Base-by-base conservation (phyloP, 1,140 invertebrate genomes). In the Platyura marginata region DNA sequence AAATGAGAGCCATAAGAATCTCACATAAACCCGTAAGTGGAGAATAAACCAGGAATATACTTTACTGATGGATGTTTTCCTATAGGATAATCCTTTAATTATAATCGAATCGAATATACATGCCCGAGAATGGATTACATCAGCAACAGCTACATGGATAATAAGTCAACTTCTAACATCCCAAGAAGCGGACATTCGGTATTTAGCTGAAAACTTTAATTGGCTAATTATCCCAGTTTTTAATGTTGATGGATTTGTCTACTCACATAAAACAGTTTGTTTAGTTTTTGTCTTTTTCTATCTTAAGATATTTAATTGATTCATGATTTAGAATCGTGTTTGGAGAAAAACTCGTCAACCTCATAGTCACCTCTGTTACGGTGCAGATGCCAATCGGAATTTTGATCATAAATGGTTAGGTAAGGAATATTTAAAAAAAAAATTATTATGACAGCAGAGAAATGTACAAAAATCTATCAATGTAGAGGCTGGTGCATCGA, bases 211-310 rank as follows among this genome's bases (percentile, higher is more conserved):
- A 32, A 65, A 69, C 46, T 78, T 70, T 49, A 77, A 81, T 55
- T 82, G 77, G 75, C 77, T 81, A 48, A 68, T 86, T 39, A 64
- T 82, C 21, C 79, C 79, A 3, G 65, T 74, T 34, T 64, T 67
- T 8, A 82, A 82, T 57, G 77, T 79, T 25, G 79, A 82, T 62
- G 78, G 78, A 10, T 80, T 74, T 49, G 66, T 70, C 15, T 79
- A 69, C 57, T 69, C 70, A 16, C 69, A 72, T 29, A 53, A 46
- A 22, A 55, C 48, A 0, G 56, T 37, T 5, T 19, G 36, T 20
- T 19, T 3, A 37, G 11, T 5, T 5, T 19, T 19, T 3, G 11
- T 13, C 16, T 37, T 37, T 3, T 3, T 4, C 3, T 10, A 3
- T 9, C 11, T 19, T 19, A 3, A 19, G 15, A 37, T 19, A 37